These are phyloP conservation scores for Caenorhabditis tropicalis DNA, from an alignment of 1,140 invertebrate species.

Conservation along the genomic window DNA sequence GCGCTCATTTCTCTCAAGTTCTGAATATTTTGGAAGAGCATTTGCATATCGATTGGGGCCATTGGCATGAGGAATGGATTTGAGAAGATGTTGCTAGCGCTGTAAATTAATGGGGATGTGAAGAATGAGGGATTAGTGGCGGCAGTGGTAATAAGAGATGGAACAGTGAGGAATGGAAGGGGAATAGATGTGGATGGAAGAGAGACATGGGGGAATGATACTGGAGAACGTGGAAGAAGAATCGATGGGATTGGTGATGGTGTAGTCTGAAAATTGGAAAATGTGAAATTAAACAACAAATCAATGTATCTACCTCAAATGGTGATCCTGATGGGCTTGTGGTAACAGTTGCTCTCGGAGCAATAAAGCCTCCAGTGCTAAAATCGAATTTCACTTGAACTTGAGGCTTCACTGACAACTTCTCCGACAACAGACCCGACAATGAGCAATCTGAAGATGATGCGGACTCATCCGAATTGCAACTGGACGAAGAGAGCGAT, in stretches of 20 bases:
- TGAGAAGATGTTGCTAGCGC: background rate
- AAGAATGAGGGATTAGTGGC: background rate
- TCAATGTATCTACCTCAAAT: background rate
- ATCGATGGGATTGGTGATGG: conserved; percentile 22
- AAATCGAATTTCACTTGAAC: conserved; percentile 29
- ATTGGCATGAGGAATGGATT: conserved; percentile 26
- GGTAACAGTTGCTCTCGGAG: background rate
- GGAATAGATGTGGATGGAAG: conserved; percentile 12
- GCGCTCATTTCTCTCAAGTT: background rate
- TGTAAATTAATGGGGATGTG: background rate
- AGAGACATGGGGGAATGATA: conserved; percentile 35
- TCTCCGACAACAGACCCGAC: background rate
- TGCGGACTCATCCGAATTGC: conserved; percentile 11
- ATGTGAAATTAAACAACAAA: no score
- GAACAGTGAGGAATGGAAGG: conserved; percentile 32
- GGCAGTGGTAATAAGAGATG: background rate
- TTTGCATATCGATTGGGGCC: background rate
- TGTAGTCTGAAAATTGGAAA: background rate
- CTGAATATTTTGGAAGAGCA: conserved; percentile 27
- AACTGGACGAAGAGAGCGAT: conserved; percentile 6
- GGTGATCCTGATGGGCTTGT: conserved; percentile 41
- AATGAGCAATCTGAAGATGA: background rate
- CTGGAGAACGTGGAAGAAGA: conserved; percentile 30
- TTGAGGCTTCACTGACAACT: background rate
- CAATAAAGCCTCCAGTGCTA: background rate